Conservation (phyloP, 2,113 vertebrate species). For the Spea multiplicata region DNA sequence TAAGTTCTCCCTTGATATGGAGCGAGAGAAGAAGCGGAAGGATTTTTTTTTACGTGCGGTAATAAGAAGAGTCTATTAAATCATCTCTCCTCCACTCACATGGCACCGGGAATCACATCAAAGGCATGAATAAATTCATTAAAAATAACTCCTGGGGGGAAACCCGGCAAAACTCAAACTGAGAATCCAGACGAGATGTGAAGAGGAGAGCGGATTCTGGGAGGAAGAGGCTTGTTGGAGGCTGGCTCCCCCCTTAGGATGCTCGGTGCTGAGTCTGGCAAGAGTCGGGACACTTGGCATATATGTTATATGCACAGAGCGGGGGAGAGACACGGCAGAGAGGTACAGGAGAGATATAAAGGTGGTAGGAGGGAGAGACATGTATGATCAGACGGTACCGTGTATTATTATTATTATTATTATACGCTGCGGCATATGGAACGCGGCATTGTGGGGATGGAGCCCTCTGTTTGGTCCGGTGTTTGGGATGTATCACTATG, state of each 20-base stretch:
- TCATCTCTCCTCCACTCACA: neutral
- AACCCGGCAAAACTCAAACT: neutral
- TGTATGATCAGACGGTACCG: no score
- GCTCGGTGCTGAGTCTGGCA: neutral
- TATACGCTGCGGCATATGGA: no score
- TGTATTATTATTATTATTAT: no score
- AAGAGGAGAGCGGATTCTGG: neutral
- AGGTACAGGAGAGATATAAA: no score
- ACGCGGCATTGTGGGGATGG: no score
- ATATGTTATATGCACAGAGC: no score
- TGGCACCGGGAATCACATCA: accelerated
- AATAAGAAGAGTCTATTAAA: constrained; percentile 10
- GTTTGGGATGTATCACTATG: no score
- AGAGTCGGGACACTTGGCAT: neutral
- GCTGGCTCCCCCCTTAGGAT: neutral
- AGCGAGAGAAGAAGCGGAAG: neutral
- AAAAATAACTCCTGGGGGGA: constrained; percentile 23
- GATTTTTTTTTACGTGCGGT: neutral
- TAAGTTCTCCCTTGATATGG: neutral
- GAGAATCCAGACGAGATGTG: neutral
- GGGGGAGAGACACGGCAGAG: no score
- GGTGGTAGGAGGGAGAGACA: no score
- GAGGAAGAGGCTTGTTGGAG: neutral
- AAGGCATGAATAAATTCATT: constrained; percentile 6
- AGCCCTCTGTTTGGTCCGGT: no score